Evolutionary conservation across 1,140 invertebrate genomes (phyloP).

Genomic region (Lordiphosa clarofinis): DNA sequence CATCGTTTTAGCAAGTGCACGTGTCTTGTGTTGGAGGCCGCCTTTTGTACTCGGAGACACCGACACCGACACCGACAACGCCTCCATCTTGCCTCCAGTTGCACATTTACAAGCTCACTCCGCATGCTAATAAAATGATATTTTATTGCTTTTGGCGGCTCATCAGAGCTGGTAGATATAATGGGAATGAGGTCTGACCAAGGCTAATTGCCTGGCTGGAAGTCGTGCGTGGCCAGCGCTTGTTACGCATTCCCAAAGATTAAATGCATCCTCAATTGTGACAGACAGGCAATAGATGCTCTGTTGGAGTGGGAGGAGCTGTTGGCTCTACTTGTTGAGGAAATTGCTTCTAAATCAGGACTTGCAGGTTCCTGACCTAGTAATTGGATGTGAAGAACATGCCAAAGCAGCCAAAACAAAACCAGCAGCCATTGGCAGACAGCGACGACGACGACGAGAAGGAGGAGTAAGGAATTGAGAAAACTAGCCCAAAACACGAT

Average conservation of each 20-base stretch:
- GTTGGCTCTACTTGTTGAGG: slow-evolving; percentile 27
- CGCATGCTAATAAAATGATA: slow-evolving; percentile 63
- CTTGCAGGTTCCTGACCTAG: slow-evolving; percentile 74
- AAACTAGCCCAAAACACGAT: slow-evolving; percentile 79
- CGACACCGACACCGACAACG: slow-evolving; percentile 3
- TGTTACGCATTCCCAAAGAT: slow-evolving; percentile 47
- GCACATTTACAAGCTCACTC: slow-evolving; percentile 11
- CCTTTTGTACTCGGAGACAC: slow-evolving; percentile 29
- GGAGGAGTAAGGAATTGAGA: slow-evolving; percentile 25
- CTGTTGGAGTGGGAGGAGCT: slow-evolving; percentile 1
- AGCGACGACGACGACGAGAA: too few species aligned
- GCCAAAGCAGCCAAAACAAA: slow-evolving; percentile 26
- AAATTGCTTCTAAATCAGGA: slow-evolving; percentile 63
- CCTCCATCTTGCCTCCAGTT: slow-evolving; percentile 31
- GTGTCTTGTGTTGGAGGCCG: slow-evolving; percentile 26
- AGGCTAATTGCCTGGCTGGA: slow-evolving; percentile 46
- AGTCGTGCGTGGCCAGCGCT: slow-evolving; percentile 48
- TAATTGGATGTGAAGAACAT: slow-evolving; percentile 71
- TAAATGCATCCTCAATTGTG: slow-evolving; percentile 52
- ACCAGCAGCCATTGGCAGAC: slow-evolving; percentile 8
- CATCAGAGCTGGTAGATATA: slow-evolving; percentile 35
- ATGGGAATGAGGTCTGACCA: slow-evolving; percentile 14
- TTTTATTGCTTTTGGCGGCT: slow-evolving; percentile 69
- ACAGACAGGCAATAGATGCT: slow-evolving; percentile 19
- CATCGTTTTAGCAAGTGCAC: slow-evolving; percentile 59